These are phyloP conservation scores for Leptocoma aspasia DNA, from an alignment of 2,113 vertebrate genomes.

Conservation along the genomic window DNA sequence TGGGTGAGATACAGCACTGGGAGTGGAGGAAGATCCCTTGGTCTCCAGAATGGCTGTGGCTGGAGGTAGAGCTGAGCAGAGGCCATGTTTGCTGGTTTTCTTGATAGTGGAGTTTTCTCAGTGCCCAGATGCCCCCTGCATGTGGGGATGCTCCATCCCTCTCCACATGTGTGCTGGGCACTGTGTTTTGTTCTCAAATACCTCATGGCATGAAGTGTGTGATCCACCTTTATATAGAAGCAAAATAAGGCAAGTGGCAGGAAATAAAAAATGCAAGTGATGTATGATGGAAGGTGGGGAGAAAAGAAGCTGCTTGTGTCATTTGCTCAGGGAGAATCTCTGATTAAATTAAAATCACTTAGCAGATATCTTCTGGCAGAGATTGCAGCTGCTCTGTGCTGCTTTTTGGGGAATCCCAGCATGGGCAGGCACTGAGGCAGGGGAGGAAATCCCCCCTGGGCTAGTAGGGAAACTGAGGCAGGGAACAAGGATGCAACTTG, in stretches of 20 bases:
- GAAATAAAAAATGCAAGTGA: neutral
- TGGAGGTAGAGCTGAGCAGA: neutral
- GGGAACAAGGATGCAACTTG: neutral
- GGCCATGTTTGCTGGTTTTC: rapidly evolving
- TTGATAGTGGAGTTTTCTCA: too few species aligned
- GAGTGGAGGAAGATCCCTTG: neutral
- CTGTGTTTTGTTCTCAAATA: neutral
- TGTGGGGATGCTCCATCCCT: neutral
- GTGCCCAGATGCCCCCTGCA: neutral
- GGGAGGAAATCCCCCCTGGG: neutral
- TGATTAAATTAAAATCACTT: too few species aligned
- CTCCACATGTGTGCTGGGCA: neutral
- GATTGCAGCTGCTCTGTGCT: neutral
- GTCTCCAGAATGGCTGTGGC: neutral
- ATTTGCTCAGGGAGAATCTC: rapidly evolving
- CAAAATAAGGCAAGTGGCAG: neutral
- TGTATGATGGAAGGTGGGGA: neutral
- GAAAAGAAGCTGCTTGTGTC: too few species aligned
- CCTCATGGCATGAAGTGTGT: neutral
- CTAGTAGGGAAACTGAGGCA: neutral
- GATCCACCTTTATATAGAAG: neutral
- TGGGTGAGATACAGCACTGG: rapidly evolving
- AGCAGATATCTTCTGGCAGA: neutral
- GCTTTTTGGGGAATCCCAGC: neutral
- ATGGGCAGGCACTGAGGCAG: neutral